A percentile compares a stretch with the other conserved stretches of the same genome.
phyloP scores from a whole-genome alignment of 2,888 invertebrate species.

The Philopedon plagiatum region DNA sequence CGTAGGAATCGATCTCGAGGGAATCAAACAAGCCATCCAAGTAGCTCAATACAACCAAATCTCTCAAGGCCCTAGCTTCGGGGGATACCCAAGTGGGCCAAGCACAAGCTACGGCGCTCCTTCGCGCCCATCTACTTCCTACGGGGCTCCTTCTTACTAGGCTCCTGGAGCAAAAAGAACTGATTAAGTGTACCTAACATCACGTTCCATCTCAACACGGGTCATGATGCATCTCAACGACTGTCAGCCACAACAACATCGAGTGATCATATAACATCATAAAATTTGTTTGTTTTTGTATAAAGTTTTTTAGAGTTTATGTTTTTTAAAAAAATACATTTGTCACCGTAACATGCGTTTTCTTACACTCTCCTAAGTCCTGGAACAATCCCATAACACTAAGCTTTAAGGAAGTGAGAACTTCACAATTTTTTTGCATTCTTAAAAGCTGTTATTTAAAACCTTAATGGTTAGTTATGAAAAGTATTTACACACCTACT shows the following conservation, averaged over 20 bases:
- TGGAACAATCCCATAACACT: too few relatives aligned
- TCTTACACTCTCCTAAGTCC: constrained; percentile 14
- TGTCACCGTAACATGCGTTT: constrained; percentile 68
- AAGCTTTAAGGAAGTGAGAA: too few relatives aligned
- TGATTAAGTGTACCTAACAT: constrained; percentile 60
- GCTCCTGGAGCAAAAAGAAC: constrained; percentile 54
- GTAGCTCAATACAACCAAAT: constrained; percentile 87
- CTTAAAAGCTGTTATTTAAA: too few relatives aligned
- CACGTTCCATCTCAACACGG: constrained; percentile 60
- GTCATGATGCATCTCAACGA: constrained; percentile 67
- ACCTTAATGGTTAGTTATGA: too few relatives aligned
- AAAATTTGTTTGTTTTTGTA: constrained; percentile 67
- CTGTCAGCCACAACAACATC: constrained; percentile 56
- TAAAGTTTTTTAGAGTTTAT: constrained; percentile 70
- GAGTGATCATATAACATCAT: constrained; percentile 60
- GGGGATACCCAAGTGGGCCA: constrained; percentile 70
- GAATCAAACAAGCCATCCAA: constrained; percentile 89
- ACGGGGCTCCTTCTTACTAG: constrained; percentile 58
- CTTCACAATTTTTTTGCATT: too few relatives aligned
- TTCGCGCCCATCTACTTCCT: constrained; percentile 69
- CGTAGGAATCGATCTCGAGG: constrained; percentile 88
- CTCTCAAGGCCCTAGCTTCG: constrained; percentile 69
- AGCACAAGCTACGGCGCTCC: constrained; percentile 70
- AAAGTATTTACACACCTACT: too few relatives aligned
- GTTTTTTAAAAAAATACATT: constrained; percentile 70